Conservation (phyloP, 1,140 invertebrate genomes). For the Nasonia longicornis region DNA sequence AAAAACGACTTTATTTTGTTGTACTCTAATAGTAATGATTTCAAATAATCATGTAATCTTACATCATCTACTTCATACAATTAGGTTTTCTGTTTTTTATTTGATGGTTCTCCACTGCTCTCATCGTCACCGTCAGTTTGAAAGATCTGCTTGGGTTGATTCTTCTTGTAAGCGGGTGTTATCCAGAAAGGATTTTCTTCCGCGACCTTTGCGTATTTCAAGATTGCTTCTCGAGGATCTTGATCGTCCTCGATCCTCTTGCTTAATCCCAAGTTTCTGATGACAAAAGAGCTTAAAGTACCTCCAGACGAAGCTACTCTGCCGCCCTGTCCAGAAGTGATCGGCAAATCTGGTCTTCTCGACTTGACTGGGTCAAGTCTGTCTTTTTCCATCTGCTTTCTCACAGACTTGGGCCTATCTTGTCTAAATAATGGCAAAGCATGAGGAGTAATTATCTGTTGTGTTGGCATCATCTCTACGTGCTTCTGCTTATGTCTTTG, state of each 20-base stretch:
- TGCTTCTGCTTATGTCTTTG: constrained; percentile 82
- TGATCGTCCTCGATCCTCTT: constrained; percentile 96
- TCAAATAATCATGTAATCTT: not conserved
- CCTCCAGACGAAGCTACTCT: constrained; percentile 94
- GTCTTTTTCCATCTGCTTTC: constrained; percentile 93
- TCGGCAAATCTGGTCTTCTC: constrained; percentile 92
- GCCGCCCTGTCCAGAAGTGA: constrained; percentile 89
- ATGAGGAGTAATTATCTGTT: constrained; percentile 98
- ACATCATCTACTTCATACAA: not conserved
- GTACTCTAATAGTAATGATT: not conserved
- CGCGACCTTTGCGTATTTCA: constrained; percentile 97
- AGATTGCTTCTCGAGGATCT: constrained; percentile 95
- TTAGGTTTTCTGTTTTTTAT: constrained; percentile 69
- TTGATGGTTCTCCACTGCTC: constrained; percentile 60
- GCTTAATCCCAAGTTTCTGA: constrained; percentile 92
- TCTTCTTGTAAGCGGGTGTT: constrained; percentile 88
- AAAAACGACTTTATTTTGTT: not conserved
- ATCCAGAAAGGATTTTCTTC: constrained; percentile 98
- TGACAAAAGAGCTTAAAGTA: constrained; percentile 97
- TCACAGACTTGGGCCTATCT: constrained; percentile 88
- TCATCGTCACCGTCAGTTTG: constrained; percentile 74
- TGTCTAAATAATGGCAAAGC: constrained; percentile 95
- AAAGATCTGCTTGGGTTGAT: constrained; percentile 86
- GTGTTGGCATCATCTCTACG: constrained; percentile 87
- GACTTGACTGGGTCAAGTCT: constrained; percentile 93